Percentiles rank a stretch among this genome's conserved stretches.
phyloP scores from a whole-genome alignment of 2,888 invertebrate genomes.

The Pyrrhia umbra region DNA sequence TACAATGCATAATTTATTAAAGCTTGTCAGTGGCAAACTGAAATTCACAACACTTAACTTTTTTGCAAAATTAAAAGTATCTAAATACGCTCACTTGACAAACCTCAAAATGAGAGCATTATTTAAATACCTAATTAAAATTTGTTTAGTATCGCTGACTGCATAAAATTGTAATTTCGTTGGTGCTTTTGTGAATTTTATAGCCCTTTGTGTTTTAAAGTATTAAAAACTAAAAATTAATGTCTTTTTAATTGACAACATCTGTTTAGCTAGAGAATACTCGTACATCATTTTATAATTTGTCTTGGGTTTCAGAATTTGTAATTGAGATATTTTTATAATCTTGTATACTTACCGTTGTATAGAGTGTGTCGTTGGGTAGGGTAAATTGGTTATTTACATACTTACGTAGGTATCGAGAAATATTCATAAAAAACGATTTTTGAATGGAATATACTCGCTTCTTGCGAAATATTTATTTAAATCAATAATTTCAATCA shows the following conservation, averaged over 20 bases:
- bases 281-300: too few species aligned
- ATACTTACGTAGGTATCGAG: too few species aligned
- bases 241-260: background rate
- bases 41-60: background rate
- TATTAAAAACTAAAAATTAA: background rate
- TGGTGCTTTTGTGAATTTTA: constrained; percentile 16
- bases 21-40: background rate
- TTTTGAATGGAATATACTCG: too few species aligned
- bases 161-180: constrained; percentile 4
- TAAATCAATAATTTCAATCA: too few species aligned
- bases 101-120: background rate
- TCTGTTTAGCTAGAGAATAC: too few species aligned
- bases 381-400: too few species aligned
- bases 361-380: too few species aligned
- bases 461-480: too few species aligned
- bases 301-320: background rate
- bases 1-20: background rate
- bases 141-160: background rate
- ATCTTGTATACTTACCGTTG: too few species aligned
- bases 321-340: too few species aligned
- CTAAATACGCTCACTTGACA: background rate
- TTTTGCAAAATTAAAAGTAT: background rate
- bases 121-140: constrained; percentile 7
- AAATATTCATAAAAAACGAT: too few species aligned
- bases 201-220: background rate